These are phyloP conservation scores for Anser cygnoides DNA, from an alignment of 2,113 vertebrate species.

Conservation along the genomic window DNA sequence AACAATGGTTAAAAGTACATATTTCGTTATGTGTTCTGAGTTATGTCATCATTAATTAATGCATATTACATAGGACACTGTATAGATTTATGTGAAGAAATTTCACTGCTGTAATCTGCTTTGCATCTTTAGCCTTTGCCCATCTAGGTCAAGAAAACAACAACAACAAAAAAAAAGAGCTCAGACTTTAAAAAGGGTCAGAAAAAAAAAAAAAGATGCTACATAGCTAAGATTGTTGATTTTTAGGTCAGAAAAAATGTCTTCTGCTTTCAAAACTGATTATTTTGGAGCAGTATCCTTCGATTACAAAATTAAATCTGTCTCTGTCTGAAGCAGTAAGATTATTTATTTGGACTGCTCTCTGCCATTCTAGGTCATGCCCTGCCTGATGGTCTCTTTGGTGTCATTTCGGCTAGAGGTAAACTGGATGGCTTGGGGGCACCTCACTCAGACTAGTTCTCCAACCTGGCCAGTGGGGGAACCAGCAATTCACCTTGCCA, in stretches of 20 bases:
- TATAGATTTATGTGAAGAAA: too few species aligned
- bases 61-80: too few species aligned
- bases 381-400: background rate
- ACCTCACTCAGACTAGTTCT: background rate
- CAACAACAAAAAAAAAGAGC: too few species aligned
- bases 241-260: background rate
- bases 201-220: background rate
- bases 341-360: background rate
- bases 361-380: background rate
- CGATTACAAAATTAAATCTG: background rate
- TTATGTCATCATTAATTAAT: too few species aligned
- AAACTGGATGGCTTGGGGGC: background rate
- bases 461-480: background rate
- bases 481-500: background rate
- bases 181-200: background rate
- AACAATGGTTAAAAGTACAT: background rate
- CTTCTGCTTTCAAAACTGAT: background rate
- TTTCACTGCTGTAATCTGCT: too few species aligned
- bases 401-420: background rate
- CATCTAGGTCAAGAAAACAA: too few species aligned
- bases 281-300: background rate
- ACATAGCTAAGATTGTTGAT: background rate
- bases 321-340: background rate
- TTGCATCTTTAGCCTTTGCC: too few species aligned
- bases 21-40: background rate